Evolutionary conservation across 1,140 invertebrate genomes (phyloP).

Genomic region (Drosophila sulfurigaster): DNA sequence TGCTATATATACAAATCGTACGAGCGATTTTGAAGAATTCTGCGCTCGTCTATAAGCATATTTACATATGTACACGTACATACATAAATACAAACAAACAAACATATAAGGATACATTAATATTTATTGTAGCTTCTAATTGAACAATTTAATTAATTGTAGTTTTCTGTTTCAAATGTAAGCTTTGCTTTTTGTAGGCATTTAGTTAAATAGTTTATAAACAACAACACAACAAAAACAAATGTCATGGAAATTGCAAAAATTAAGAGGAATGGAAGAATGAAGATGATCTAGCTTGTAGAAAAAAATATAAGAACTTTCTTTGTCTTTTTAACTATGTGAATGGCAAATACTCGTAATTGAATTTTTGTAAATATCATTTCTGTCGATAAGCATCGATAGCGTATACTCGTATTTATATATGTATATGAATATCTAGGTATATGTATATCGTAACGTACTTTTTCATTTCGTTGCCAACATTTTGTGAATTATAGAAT

Average conservation of each 20-base stretch:
- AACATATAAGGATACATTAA: slow-evolving; percentile 60
- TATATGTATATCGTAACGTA: slow-evolving; percentile 15
- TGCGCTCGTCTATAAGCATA: slow-evolving; percentile 21
- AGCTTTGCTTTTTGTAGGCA: slow-evolving; percentile 79
- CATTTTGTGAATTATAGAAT: slow-evolving; percentile 61
- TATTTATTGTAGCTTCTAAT: slow-evolving; percentile 78
- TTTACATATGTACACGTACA: slow-evolving; percentile 23
- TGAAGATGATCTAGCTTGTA: slow-evolving; percentile 55
- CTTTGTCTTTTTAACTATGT: slow-evolving; percentile 41
- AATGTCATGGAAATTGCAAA: slow-evolving; percentile 9
- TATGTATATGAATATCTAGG: not conserved
- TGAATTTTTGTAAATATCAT: slow-evolving; percentile 67
- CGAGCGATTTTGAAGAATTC: not conserved
- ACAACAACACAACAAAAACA: slow-evolving; percentile 25
- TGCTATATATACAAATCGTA: slow-evolving; percentile 18
- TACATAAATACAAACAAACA: slow-evolving; percentile 46
- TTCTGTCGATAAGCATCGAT: slow-evolving; percentile 40
- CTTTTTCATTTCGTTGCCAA: slow-evolving; percentile 70
- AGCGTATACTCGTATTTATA: slow-evolving; percentile 28
- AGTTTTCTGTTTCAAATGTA: slow-evolving; percentile 67
- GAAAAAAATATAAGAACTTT: slow-evolving; percentile 24
- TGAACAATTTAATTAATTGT: slow-evolving; percentile 57
- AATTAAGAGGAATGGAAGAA: not conserved
- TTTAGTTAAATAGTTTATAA: slow-evolving; percentile 73
- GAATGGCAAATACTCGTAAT: slow-evolving; percentile 56